Conservation (phyloP, 2,113 vertebrate species). For the Polypterus bichir region DNA sequence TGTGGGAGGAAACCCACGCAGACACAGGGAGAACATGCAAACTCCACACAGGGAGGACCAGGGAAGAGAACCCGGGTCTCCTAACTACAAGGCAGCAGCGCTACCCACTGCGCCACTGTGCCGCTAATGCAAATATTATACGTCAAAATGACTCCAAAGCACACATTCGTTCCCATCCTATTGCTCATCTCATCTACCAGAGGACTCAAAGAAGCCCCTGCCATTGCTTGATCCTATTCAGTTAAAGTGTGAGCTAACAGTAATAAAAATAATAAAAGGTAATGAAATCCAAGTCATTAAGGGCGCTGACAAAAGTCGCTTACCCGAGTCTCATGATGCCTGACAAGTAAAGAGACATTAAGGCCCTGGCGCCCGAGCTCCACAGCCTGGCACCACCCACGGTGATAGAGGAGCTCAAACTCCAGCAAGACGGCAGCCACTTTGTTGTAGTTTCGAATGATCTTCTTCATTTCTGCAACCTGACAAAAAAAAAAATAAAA, state of each 20-base stretch:
- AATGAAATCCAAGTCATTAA: neutral
- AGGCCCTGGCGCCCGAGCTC: conserved; percentile 38
- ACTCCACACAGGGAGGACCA: too few species aligned
- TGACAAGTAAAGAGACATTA: conserved; percentile 43
- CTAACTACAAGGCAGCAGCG: too few species aligned
- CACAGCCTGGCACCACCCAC: conserved; percentile 48
- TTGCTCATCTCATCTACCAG: too few species aligned
- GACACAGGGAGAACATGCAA: too few species aligned
- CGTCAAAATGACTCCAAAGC: too few species aligned
- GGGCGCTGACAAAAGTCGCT: neutral
- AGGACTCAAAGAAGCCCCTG: neutral
- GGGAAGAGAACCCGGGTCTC: too few species aligned
- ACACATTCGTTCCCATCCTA: too few species aligned
- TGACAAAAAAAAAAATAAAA: conserved; percentile 21
- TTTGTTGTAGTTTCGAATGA: conserved; percentile 56
- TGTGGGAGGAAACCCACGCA: too few species aligned
- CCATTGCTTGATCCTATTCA: neutral
- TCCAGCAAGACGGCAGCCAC: conserved; percentile 53
- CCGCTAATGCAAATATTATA: too few species aligned
- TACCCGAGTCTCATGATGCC: conserved; percentile 50
- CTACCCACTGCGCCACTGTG: too few species aligned
- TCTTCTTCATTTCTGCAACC: conserved; percentile 52
- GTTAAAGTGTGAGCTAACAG: neutral
- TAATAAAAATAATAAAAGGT: neutral
- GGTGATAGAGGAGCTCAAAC: conserved; percentile 56